Evolutionary conservation across 2,797 vertebrate genomes (phyloP).

Genomic region (Masticophis lateralis): DNA sequence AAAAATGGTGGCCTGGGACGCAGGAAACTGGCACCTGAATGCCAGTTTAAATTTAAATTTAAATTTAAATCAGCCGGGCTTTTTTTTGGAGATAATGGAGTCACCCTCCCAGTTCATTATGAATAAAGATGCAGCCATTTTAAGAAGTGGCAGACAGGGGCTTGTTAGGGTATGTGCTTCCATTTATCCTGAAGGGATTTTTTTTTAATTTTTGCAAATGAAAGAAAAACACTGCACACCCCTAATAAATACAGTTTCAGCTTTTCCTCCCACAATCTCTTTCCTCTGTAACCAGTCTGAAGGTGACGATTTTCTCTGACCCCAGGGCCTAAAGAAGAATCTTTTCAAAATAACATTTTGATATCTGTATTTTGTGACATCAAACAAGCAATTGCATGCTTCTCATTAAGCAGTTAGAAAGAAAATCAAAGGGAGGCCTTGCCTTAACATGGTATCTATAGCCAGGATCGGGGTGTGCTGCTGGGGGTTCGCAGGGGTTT

Average conservation of each 20-base stretch:
- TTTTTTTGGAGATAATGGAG: neutral
- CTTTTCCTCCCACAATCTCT: neutral
- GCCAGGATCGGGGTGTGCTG: neutral
- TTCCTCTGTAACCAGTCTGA: neutral
- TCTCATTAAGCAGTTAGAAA: neutral
- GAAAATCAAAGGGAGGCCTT: neutral
- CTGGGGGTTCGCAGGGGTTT: no score
- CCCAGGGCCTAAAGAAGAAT: neutral
- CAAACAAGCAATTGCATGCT: neutral
- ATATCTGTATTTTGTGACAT: neutral
- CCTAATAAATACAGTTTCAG: neutral
- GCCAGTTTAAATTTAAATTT: no score
- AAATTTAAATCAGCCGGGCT: neutral
- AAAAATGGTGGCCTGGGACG: neutral
- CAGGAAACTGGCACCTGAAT: neutral
- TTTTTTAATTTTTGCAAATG: neutral
- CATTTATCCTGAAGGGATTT: neutral
- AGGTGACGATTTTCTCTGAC: neutral
- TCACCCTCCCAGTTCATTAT: neutral
- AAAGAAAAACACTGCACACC: neutral
- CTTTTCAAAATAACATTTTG: neutral
- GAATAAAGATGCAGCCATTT: neutral
- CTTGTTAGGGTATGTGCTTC: neutral
- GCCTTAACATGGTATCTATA: neutral
- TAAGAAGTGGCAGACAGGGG: neutral